phyloP scores from a whole-genome alignment of 2,888 invertebrate species.

The Caradrina clavipalpis region DNA sequence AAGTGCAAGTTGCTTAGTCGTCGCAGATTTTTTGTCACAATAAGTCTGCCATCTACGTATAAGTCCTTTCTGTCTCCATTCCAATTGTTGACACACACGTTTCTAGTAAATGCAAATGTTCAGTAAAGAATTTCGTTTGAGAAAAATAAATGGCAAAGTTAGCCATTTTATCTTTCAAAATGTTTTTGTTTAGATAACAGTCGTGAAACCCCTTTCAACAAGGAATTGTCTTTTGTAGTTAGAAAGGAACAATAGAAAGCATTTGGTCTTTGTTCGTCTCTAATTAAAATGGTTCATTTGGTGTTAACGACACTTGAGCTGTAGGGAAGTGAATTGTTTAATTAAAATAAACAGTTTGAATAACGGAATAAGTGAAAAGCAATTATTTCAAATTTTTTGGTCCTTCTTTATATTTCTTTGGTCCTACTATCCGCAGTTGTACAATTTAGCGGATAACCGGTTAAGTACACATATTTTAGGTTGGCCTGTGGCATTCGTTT shows the following conservation, averaged over 20 bases:
- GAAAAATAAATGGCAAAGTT: background rate
- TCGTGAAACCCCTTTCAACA: background rate
- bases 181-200: conserved; percentile 4
- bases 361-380: background rate
- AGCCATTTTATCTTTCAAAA: conserved; percentile 5
- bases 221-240: conserved; percentile 16
- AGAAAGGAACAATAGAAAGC: conserved; percentile 7
- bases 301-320: conserved; percentile 11
- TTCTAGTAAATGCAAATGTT: conserved; percentile 19
- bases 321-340: conserved; percentile 24
- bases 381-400: conserved; percentile 7
- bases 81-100: background rate
- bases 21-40: background rate
- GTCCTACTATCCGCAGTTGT: background rate
- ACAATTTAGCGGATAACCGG: background rate
- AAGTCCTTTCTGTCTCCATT: background rate
- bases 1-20: background rate
- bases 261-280: conserved; percentile 22
- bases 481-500: background rate
- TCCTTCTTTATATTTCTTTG: background rate
- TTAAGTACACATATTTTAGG: background rate
- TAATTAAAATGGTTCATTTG: conserved; percentile 34
- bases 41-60: background rate
- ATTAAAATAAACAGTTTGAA: background rate
- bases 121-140: conserved; percentile 15